Base-by-base conservation (phyloP, 2,797 vertebrate species). In the Sylvia borin region DNA sequence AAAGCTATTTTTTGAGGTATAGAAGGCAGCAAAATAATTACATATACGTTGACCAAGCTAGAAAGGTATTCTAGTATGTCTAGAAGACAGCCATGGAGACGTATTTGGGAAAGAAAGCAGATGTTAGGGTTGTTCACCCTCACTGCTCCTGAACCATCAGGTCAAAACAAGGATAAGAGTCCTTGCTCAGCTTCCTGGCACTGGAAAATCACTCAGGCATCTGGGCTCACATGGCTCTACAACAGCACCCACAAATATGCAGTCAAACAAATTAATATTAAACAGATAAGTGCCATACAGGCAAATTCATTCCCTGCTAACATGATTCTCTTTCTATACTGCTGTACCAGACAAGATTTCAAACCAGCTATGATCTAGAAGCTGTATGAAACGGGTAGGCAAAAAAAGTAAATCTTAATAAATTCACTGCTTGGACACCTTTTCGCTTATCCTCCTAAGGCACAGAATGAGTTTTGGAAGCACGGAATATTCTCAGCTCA, bases 401-500 rank as follows among this genome's bases (percentile, higher is more conserved):
- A 78, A 76, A 95, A 91, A 85, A 34, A 74, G 43, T 53, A 86
- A 66, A 61, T 66, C 51, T 92, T 55, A 85, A 93, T 84, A 90
- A 91, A 96, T 94, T 95, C 93, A 91, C 55, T 92, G 92, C 82
- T 96, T 90, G 91, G 83, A 93, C 82, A 92, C 79, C 79, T 95
- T 96, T 96, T 90, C 79, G 81, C 70, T 92, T 91, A 90, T 45
- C 58, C 79, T 83, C 0, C 2, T 62, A 86, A 90, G 48, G 54
- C 68, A 78, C 9, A 24, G 85, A 92, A 77, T 26, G 64, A 70
- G 75, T 88, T 90, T 50, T 86, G 48, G 70, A 90, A 95, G 76
- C 27, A 93, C 32, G 4, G 3, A 88, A 80, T 75, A 93, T 55
- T 80, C 76, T 88, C 70, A 64, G 42, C 73, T 81, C 68, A 64